These are phyloP conservation scores for Clitarchus hookeri DNA, from an alignment of 2,888 invertebrate species.

Conservation along the genomic window DNA sequence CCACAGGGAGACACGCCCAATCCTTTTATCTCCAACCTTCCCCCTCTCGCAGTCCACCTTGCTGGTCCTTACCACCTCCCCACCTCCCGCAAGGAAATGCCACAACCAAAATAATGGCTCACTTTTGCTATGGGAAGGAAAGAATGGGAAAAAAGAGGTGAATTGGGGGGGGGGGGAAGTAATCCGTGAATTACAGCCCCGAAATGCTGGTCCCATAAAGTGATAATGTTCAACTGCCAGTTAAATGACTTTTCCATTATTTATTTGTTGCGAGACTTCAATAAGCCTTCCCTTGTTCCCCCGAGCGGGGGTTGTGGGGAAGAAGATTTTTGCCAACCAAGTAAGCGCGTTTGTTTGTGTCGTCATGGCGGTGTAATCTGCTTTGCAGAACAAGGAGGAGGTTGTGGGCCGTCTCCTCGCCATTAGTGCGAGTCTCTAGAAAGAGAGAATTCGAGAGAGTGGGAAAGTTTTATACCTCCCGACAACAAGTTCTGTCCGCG, in stretches of 20 bases:
- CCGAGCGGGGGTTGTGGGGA: not conserved
- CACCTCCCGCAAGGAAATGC: not conserved
- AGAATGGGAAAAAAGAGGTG: not conserved
- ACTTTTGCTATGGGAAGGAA: not conserved
- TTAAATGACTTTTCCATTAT: slow-evolving; percentile 2
- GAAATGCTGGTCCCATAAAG: not conserved
- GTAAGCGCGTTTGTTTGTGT: not conserved
- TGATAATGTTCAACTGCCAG: not conserved
- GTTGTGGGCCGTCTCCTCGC: not conserved
- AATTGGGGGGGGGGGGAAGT: not conserved
- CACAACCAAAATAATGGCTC: slow-evolving; percentile 14
- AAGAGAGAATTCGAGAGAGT: too few species aligned
- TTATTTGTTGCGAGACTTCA: slow-evolving; percentile 5
- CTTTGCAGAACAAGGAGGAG: not conserved
- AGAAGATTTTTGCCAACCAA: not conserved
- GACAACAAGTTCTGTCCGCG: too few species aligned
- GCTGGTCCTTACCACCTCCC: not conserved
- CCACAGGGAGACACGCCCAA: slow-evolving; percentile 9
- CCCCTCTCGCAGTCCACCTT: not conserved
- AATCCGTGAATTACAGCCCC: not conserved
- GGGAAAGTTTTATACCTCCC: too few species aligned
- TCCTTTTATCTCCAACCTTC: not conserved
- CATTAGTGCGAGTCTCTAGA: not conserved
- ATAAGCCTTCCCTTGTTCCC: not conserved
- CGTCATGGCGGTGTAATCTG: not conserved